Base-by-base conservation (phyloP, 2,797 vertebrate species). In the Atherinosoma microstoma region DNA sequence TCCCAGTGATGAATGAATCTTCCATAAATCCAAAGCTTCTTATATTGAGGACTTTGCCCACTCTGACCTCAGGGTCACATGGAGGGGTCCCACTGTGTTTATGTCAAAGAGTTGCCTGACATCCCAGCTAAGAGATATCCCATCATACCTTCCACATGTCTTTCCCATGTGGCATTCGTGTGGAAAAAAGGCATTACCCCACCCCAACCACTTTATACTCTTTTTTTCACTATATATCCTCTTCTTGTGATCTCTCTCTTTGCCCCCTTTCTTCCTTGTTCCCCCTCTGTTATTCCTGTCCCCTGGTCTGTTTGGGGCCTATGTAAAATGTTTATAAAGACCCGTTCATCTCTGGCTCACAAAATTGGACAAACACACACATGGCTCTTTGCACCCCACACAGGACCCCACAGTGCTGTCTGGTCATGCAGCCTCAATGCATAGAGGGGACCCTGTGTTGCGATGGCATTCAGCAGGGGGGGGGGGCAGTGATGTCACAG, bases 401-500 rank as follows among this genome's bases (percentile, higher is more conserved):
- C 68, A 83, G 67, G 73, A 69, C 62, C 76, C 63, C 64, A 58
- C 73, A 78, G 71, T 76, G 64, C 86, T 27, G 57, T 54, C 58
- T 1, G 32, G 84, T 73, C 71, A 73, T 30, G 66, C 76, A 64
- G 73, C 63, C 75, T 73, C 73, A 53, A 84, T 75, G 68, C 78
- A 90, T 67, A 89, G 84, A 89, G 76, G 84, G 75, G 79, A 68
- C 85, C 70, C 85, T 86, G 78, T 90, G 84, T 85, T 78, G 67
- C 51, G 11, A 45, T 75, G 65, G 80, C 78, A 82, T 87, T 85
- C 67, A 86, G 71, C n/a, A 20, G 47, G n/a, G 18, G 47, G 13
- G 47, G 13, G 79, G 83, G 80, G 70, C 86, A 75, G 82, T 91
- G 89, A 92, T 91, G 90, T 92, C 88, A 91, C 82, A 57, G 70